Base-by-base conservation (phyloP, 2,113 vertebrate species). In the Neogobius melanostomus region DNA sequence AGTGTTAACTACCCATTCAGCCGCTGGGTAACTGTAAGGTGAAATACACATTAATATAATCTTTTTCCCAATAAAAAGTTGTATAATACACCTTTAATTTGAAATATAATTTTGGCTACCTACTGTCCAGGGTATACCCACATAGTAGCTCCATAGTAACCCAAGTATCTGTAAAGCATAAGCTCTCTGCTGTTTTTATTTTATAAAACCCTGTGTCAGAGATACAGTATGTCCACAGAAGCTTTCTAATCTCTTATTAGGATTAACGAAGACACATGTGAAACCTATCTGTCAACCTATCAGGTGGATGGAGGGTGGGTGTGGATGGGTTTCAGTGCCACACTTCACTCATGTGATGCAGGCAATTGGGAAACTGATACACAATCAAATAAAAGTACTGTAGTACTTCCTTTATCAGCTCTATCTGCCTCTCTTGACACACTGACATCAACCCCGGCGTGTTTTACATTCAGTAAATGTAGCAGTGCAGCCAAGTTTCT, bases 251-350 rank as follows among this genome's bases (percentile, higher is more conserved):
- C 28, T 10, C 46, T 73, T 43, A 66, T 42, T 9, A 36, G 50
- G 17, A 11, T 28, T 56, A n/a, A 59, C 60, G 54, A 57, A 75
- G 11, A 71, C 45, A 1, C 75, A 73, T 48, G 62, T 87, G 87
- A 88, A 88, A 89, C 72, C 63, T 14, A 69, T 60, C 79, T 69
- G 78, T 85, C 82, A 86, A 88, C n/a, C n/a, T 89, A 88, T 91
- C 87, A 85, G 84, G 85, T 88, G 81, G 68, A 78, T 77, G 63
- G 72, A 43, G 36, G 63, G 48, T 46, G 62, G 63, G 69, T 50
- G 47, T 73, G 51, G 64, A 54, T 14, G 52, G 63, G 47, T 62
- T 63, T 75, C 68, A 9, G n/a, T 79, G 75, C 56, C 76, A 64
- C 16, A 65, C 64, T 59, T 85, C 60, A 59, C 59, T 72, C 70